Conservation (phyloP, 2,113 vertebrate species). For the Verasper variegatus region DNA sequence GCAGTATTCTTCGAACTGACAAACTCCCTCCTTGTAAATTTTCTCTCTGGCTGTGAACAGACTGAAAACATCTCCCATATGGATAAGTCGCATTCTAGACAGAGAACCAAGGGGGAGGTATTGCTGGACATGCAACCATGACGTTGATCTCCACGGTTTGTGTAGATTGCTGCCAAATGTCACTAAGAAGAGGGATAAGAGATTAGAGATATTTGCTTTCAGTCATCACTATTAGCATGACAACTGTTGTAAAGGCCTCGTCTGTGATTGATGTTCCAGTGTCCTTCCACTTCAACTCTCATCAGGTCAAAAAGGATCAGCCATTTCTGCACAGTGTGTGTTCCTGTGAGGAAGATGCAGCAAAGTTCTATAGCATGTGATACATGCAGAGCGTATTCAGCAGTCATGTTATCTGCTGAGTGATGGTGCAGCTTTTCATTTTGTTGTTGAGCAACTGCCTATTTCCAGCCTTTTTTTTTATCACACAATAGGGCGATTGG, state of each 20-base stretch:
- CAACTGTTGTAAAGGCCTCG: constrained; percentile 48
- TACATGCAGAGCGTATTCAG: constrained; percentile 26
- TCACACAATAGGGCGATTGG: constrained; percentile 10
- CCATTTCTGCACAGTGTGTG: constrained; percentile 21
- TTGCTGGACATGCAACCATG: constrained; percentile 10
- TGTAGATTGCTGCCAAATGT: constrained; percentile 41
- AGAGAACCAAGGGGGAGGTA: background rate
- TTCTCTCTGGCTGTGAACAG: background rate
- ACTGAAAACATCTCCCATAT: constrained; percentile 21
- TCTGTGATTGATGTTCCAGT: constrained; percentile 42
- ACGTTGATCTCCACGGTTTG: background rate
- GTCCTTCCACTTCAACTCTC: background rate
- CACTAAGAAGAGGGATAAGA: constrained; percentile 33
- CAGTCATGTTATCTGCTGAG: constrained; percentile 34
- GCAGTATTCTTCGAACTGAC: constrained; percentile 29
- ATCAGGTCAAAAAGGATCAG: constrained; percentile 19
- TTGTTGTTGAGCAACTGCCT: constrained; percentile 15
- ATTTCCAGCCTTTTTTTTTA: background rate
- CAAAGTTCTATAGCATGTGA: background rate
- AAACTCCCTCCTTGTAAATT: background rate
- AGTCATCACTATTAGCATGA: constrained; percentile 53
- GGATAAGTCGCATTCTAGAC: background rate
- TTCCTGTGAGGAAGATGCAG: constrained; percentile 30
- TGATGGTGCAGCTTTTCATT: constrained; percentile 28
- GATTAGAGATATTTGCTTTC: constrained; percentile 24